Evolutionary conservation across 1,140 invertebrate species (phyloP).

Genomic region (Bemisia tabaci): DNA sequence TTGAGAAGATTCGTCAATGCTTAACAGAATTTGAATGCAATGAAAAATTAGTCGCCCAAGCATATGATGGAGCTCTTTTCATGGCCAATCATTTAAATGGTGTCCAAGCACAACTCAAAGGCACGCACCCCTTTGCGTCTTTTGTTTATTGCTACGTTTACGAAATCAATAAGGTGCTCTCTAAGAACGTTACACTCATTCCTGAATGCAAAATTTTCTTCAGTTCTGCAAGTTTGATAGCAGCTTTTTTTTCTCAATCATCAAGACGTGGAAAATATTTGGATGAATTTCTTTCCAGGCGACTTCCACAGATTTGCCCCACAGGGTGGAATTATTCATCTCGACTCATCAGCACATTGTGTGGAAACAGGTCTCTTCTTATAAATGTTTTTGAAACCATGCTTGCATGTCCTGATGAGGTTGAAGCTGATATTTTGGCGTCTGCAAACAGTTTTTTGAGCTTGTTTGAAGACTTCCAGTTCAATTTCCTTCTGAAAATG

Average conservation of each 20-base stretch:
- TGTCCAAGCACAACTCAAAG: slow-evolving; percentile 13
- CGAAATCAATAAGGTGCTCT: slow-evolving; percentile 19
- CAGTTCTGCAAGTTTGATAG: slow-evolving; percentile 8
- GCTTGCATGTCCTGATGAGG: no score
- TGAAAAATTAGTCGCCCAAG: slow-evolving; percentile 15
- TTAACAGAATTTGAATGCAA: slow-evolving; percentile 3
- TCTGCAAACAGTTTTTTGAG: no score
- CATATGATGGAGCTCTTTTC: slow-evolving; percentile 17
- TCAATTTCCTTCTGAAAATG: no score
- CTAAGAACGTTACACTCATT: slow-evolving; percentile 13
- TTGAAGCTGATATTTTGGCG: no score
- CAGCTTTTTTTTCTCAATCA: slow-evolving; percentile 19
- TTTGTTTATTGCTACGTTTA: slow-evolving; percentile 20
- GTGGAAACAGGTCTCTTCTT: no score
- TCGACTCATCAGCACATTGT: no score
- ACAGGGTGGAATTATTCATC: no score
- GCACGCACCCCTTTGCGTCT: slow-evolving; percentile 10
- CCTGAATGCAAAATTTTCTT: slow-evolving; percentile 17
- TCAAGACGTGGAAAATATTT: slow-evolving; percentile 7
- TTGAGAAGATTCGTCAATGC: slow-evolving; percentile 1
- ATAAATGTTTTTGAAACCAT: no score
- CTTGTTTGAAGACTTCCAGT: no score
- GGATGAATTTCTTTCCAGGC: slow-evolving; percentile 6
- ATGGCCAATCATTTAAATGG: slow-evolving; percentile 13
- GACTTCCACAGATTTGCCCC: no score